Percentiles rank a stretch among this genome's conserved stretches.
These are phyloP conservation scores for Trachops cirrhosus DNA, from an alignment of 2,797 vertebrate genomes.

Conservation along the genomic window DNA sequence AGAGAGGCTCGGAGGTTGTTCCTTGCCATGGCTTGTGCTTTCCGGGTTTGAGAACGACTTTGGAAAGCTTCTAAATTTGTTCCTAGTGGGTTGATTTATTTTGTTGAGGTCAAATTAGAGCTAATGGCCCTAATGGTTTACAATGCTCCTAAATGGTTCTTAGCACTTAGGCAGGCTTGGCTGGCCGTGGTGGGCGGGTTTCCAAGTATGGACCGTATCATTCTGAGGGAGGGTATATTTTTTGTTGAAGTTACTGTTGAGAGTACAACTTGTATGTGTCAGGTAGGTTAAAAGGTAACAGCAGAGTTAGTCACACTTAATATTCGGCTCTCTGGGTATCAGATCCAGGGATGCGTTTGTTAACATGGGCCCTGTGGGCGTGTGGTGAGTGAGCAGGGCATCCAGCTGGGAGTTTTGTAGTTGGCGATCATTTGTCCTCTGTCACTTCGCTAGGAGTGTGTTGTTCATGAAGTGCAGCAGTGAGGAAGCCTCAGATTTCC, in stretches of 20 bases:
- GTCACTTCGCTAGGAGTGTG: not conserved
- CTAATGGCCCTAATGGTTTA: conserved; percentile 78
- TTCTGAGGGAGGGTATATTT: conserved; percentile 50
- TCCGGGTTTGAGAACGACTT: conserved; percentile 66
- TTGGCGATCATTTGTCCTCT: not conserved
- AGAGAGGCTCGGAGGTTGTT: not conserved
- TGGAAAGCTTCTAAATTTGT: conserved; percentile 76
- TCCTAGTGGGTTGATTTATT: conserved; percentile 74
- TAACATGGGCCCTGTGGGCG: not conserved
- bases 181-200: conserved; percentile 59
- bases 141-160: conserved; percentile 77
- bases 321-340: conserved; percentile 19
- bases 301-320: not conserved
- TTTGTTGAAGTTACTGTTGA: conserved; percentile 34
- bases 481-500: not conserved
- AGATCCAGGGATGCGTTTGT: not conserved
- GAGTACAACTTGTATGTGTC: not conserved
- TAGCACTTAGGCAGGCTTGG: conserved; percentile 74
- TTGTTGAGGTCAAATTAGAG: conserved; percentile 77
- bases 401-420: not conserved
- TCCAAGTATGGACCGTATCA: conserved; percentile 65
- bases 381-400: not conserved
- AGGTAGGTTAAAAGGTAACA: conserved; percentile 38
- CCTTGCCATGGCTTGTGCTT: not conserved
- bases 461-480: not conserved